A percentile compares a stretch with the other conserved stretches of the same genome.
Evolutionary conservation across 2,888 invertebrate genomes (phyloP).

Genomic region (Macrophya annulata): DNA sequence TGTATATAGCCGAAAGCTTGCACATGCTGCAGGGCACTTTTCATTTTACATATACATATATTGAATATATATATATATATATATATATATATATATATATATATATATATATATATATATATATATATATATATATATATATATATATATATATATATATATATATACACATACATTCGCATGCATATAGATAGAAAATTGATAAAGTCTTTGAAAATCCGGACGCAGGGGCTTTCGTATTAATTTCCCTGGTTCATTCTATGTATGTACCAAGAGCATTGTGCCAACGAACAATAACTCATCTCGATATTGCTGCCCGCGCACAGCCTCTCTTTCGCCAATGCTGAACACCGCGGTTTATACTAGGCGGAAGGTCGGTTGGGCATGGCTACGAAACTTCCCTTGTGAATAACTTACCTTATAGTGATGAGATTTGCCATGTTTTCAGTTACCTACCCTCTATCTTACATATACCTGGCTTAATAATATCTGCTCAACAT

Average conservation of each 20-base stretch:
- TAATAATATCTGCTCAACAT: constrained; percentile 17
- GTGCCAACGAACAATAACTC: constrained; percentile 75
- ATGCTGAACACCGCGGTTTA: constrained; percentile 45
- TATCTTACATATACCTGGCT: neutral
- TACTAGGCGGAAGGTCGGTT: neutral
- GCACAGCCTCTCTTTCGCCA: constrained; percentile 57
- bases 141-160: neutral
- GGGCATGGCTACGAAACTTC: constrained; percentile 17
- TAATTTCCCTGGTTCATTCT: constrained; percentile 73
- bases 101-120: neutral
- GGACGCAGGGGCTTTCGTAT: constrained; percentile 68
- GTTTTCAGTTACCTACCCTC: constrained; percentile 18
- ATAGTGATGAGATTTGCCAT: constrained; percentile 12
- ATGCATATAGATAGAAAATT: constrained; percentile 61
- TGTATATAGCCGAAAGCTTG: neutral
- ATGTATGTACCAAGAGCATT: constrained; percentile 72
- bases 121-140: neutral
- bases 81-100: neutral
- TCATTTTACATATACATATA: constrained; percentile 27
- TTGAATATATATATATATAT: neutral
- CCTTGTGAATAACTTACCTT: constrained; percentile 24
- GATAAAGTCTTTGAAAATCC: constrained; percentile 67
- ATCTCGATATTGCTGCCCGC: constrained; percentile 73
- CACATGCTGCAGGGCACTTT: constrained; percentile 36
- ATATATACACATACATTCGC: neutral